Evolutionary conservation across 2,797 vertebrate species (phyloP).

Genomic region (Lophius americanus): DNA sequence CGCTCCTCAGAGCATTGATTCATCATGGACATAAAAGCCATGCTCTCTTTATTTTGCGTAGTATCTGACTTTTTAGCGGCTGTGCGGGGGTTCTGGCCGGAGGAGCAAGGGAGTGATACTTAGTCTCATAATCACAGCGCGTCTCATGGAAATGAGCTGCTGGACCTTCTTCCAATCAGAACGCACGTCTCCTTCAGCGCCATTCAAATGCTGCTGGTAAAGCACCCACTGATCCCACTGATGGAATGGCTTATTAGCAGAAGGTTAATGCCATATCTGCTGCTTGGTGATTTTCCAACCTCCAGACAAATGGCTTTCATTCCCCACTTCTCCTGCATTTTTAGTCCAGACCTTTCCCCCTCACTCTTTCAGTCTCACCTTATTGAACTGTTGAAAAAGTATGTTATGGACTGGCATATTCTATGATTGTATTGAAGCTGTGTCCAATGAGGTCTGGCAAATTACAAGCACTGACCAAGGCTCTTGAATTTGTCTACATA

Average conservation of each 20-base stretch:
- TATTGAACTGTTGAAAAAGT: conserved; percentile 2
- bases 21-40: not conserved
- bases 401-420: conserved; percentile 34
- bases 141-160: conserved; percentile 40
- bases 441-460: conserved; percentile 50
- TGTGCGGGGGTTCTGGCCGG: conserved; percentile 57
- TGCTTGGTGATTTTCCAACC: conserved; percentile 58
- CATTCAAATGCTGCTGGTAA: conserved; percentile 58
- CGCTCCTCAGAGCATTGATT: not conserved
- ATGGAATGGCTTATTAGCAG: conserved; percentile 53
- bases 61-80: conserved; percentile 25
- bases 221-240: conserved; percentile 47
- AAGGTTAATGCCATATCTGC: conserved; percentile 59
- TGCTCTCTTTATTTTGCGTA: conserved; percentile 17
- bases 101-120: conserved; percentile 22
- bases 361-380: not conserved
- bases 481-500: conserved; percentile 23
- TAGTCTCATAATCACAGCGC: conserved; percentile 23
- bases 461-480: conserved; percentile 26
- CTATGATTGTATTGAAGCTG: conserved; percentile 30
- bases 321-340: conserved; percentile 36
- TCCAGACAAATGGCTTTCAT: conserved; percentile 43
- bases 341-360: conserved; percentile 13
- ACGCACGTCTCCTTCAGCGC: conserved; percentile 43
- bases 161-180: conserved; percentile 58